Evolutionary conservation across 2,113 vertebrate genomes (phyloP), one percentile per base, ranked within the genome.

Genomic region (Turnix velox): DNA sequence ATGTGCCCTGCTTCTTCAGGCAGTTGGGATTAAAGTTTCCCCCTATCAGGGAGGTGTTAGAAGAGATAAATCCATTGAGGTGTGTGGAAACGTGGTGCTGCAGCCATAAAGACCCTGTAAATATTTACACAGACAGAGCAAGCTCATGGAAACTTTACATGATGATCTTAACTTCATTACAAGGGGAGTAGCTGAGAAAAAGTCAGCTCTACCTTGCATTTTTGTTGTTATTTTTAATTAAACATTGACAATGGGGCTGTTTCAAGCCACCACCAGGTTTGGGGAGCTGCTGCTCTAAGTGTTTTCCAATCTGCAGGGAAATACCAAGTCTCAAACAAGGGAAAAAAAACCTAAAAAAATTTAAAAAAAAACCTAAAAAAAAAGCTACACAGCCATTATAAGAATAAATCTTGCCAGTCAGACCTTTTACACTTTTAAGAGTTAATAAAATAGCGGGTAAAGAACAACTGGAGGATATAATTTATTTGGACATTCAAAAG

Each of bases 381-480:
- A 91, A 92, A 81, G 82, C 59, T 87, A 33, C 37, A 52, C 48
- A 85, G 61, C 62, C 3, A 6, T 82, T 75, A 23, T 62, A 93
- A 94, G 85, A 94, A 93, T 96, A 97, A 96, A 95, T 96, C 96
- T 95, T 75, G 24, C 84, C 71, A 90, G 66, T 80, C 73, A 88
- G 87, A 92, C 85, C 63, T 92, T 93, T 94, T 90, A 94, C 82
- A 85, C 76, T 94, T 87, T 45, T 72, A 90, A 88, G 87, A 93
- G 77, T 96, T 96, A 95, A 93, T 94, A 96, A 97, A 97, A 93
- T 80, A 94, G 87, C 20, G 86, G 74, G 80, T 88, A 88, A 91
- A 95, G 85, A 87, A 96, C 84, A 96, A 97, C 77, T 63, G 94
- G 79, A 92, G 89, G 87, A 93, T 95, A 82, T 95, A 95, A 94